Percentiles rank a stretch among this genome's conserved stretches.
Conservation (phyloP, 1,140 invertebrate genomes). For the Microplitis demolitor region DNA sequence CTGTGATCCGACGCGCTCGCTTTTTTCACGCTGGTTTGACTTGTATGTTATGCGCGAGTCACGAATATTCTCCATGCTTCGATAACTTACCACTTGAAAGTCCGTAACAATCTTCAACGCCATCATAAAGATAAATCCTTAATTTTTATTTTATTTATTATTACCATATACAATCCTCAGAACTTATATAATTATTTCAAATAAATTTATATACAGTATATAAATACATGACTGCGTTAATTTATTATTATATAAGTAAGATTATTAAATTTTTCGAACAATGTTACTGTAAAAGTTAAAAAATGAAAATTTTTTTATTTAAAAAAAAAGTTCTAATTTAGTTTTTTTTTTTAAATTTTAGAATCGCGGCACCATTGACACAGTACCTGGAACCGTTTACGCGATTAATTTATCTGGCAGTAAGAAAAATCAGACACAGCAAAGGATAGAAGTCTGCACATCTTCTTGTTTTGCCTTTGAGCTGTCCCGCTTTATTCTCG, state of each 20-base stretch:
- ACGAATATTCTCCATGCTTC: conserved; percentile 21
- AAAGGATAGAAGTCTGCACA: neutral
- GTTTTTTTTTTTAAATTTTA: neutral
- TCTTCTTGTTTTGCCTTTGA: neutral
- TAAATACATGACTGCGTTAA: too few species aligned
- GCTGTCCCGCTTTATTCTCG: neutral
- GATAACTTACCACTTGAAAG: conserved; percentile 3
- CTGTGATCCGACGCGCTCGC: conserved; percentile 26
- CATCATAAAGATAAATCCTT: neutral
- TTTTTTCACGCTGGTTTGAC: conserved; percentile 30
- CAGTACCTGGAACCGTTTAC: conserved; percentile 19
- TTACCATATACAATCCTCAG: neutral
- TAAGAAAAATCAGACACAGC: conserved; percentile 12
- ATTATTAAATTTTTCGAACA: too few species aligned
- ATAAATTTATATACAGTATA: too few species aligned
- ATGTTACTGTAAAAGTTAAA: neutral
- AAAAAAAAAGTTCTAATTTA: neutral
- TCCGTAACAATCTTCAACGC: conserved; percentile 18
- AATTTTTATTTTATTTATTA: neutral
- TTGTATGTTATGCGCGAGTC: conserved; percentile 11
- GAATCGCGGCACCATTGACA: conserved; percentile 9
- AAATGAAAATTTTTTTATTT: neutral
- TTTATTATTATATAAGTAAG: too few species aligned
- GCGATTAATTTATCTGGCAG: conserved; percentile 24
- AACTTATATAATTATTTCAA: neutral